Evolutionary conservation across 1,140 invertebrate species (phyloP).

Genomic region (Platyscapa corneri): DNA sequence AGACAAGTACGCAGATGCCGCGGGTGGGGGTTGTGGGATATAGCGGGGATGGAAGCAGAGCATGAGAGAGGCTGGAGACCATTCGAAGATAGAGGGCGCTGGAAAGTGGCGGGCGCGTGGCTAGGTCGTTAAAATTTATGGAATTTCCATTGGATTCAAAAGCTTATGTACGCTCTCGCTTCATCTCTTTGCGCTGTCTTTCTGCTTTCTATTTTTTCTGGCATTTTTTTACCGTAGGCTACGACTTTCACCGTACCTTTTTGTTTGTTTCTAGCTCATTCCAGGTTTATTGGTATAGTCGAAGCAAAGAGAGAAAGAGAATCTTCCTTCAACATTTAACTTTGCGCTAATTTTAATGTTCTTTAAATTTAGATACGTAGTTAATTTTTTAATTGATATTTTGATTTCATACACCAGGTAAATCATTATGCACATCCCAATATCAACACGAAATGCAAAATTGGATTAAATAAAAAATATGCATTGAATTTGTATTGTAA

Average conservation of each 20-base stretch:
- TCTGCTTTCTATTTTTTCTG: slow-evolving; percentile 1
- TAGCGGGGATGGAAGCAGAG: background rate
- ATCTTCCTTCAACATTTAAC: background rate
- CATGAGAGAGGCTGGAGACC: background rate
- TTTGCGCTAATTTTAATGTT: background rate
- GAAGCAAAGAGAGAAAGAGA: too few relatives aligned
- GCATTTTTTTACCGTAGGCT: background rate
- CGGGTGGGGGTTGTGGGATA: background rate
- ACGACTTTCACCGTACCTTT: background rate
- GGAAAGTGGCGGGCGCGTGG: too few relatives aligned
- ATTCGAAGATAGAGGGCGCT: slow-evolving; percentile 5
- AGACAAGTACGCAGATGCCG: slow-evolving; percentile 15
- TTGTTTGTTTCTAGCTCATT: background rate
- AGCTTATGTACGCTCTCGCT: slow-evolving; percentile 42
- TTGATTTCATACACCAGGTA: too few relatives aligned
- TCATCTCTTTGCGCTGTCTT: background rate
- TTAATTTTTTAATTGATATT: background rate
- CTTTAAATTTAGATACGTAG: background rate
- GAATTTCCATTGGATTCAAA: slow-evolving; percentile 55
- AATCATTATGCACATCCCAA: too few relatives aligned
- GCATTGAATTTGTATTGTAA: too few relatives aligned
- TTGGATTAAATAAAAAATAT: too few relatives aligned
- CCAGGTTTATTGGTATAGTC: background rate
- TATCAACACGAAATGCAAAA: too few relatives aligned
- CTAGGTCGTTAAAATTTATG: slow-evolving; percentile 56